Conservation (phyloP, 2,113 vertebrate genomes). For the Edolisoma coerulescens region DNA sequence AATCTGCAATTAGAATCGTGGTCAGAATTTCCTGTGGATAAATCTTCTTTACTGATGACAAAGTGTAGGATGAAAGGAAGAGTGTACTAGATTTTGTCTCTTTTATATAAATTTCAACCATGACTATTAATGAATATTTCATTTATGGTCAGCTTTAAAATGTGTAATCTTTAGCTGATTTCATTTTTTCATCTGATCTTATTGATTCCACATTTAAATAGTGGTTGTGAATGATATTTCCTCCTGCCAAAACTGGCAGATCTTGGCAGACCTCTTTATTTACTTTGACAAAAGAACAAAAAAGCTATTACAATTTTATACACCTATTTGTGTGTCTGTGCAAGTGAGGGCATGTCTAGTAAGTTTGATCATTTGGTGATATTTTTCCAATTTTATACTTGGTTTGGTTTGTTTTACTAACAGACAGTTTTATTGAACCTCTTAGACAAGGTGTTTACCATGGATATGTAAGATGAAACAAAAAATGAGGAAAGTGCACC, state of each 20-base stretch:
- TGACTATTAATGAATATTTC: neutral
- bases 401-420: neutral
- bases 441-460: neutral
- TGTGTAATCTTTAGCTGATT: neutral
- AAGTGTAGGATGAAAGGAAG: neutral
- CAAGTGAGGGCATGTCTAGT: neutral
- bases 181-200: neutral
- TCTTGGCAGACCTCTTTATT: neutral
- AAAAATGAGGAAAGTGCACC: neutral
- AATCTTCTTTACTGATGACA: neutral
- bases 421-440: neutral
- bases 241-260: neutral
- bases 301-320: neutral
- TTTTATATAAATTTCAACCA: neutral
- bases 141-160: neutral
- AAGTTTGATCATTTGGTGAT: neutral
- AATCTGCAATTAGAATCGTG: neutral
- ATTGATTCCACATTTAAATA: neutral
- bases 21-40: neutral
- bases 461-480: neutral
- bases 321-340: neutral
- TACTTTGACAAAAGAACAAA: neutral
- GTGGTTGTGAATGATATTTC: neutral
- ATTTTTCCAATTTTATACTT: neutral
- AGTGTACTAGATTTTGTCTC: neutral